These are phyloP conservation scores for Poecilia gillii DNA, from an alignment of 2,797 vertebrate species.

Conservation along the genomic window DNA sequence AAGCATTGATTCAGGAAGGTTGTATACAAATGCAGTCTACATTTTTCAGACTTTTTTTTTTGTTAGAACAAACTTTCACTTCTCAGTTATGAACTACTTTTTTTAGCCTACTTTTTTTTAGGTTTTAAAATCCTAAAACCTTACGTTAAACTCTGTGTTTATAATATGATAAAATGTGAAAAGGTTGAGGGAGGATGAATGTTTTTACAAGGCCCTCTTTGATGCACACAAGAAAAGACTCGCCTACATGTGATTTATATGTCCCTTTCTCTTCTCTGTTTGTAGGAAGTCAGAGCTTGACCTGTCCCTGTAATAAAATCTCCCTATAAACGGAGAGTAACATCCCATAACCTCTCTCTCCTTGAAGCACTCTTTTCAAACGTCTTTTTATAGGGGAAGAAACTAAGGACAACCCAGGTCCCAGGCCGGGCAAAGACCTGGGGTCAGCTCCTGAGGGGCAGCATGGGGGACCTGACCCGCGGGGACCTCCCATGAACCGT, in stretches of 20 bases:
- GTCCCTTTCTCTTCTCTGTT: constrained; percentile 42
- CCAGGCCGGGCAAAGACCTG: constrained; percentile 48
- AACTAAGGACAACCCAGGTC: constrained; percentile 61
- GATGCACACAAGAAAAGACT: constrained; percentile 32
- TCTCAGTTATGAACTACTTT: background rate
- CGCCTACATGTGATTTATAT: constrained; percentile 54
- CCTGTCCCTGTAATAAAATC: constrained; percentile 73
- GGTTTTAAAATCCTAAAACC: background rate
- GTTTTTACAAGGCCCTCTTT: background rate
- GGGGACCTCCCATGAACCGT: constrained; percentile 64
- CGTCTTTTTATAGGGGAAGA: constrained; percentile 67
- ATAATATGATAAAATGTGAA: background rate
- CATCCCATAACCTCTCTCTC: constrained; percentile 61
- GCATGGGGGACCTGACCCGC: constrained; percentile 43
- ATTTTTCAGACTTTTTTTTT: background rate
- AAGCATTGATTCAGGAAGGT: background rate
- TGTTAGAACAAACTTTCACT: background rate
- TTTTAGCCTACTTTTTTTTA: background rate
- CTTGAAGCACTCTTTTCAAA: constrained; percentile 53
- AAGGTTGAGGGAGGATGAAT: background rate
- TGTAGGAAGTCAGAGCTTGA: constrained; percentile 66
- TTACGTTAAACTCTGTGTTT: background rate
- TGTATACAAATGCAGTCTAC: background rate
- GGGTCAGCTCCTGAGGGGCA: constrained; percentile 66
- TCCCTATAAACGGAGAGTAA: constrained; percentile 62